Percentiles rank a stretch among this genome's conserved stretches.
phyloP scores from a whole-genome alignment of 2,797 vertebrate genomes.

The Loris lydekkerianus region DNA sequence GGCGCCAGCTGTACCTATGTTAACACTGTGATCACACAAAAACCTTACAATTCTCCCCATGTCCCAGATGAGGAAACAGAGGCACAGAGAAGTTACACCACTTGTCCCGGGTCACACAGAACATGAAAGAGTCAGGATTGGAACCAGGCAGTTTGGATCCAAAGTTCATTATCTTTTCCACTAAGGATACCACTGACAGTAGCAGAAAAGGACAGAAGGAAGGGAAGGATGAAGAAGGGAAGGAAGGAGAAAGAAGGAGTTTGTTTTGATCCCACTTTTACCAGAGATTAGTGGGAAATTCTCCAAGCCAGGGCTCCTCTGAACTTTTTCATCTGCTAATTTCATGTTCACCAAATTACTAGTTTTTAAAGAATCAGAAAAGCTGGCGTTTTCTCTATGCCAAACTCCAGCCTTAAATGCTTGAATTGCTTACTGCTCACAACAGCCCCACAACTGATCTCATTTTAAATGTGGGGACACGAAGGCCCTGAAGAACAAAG shows the following conservation, averaged over 20 bases:
- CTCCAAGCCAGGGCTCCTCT: background rate
- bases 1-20: background rate
- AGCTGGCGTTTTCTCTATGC: background rate
- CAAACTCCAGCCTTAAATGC: background rate
- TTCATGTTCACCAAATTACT: background rate
- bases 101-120: background rate
- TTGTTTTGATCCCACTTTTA: background rate
- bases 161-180: background rate
- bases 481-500: background rate
- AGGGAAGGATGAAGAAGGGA: background rate
- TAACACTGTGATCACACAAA: background rate
- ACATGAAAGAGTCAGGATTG: background rate
- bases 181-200: fast-evolving
- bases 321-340: background rate
- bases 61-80: background rate
- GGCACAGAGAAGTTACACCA: background rate
- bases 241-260: background rate
- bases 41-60: background rate
- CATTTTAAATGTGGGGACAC: constrained; percentile 43
- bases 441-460: background rate
- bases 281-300: background rate
- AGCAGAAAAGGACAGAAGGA: background rate
- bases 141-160: background rate
- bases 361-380: background rate
- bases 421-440: background rate